Evolutionary conservation across 2,113 vertebrate species (phyloP), one percentile per base, ranked within the genome.

Genomic region (Hepsetus odoe): DNA sequence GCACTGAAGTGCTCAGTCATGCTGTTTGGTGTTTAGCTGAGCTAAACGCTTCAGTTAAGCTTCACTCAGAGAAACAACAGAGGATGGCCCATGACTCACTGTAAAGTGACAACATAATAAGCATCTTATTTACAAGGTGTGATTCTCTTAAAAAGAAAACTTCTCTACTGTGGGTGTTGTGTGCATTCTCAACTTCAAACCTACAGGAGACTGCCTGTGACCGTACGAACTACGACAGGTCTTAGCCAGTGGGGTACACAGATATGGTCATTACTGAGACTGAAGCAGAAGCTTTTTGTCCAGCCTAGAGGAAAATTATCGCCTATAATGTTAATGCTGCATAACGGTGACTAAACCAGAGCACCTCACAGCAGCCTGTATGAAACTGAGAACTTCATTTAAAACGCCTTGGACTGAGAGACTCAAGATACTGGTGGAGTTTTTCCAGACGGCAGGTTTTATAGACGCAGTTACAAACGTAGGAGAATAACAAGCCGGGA

Each of bases 81-180:
- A 32, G 38, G 32, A 20, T 38, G 32, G 32, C 30, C 61, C 12
- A 22, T 65, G 61, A 38, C 32, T 65, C 61, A 65, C 61, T 1
- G 8, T 8, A 33, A 35, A 65, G 61, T 22, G 61, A n/a, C 22
- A 38, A 3, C 61, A n/a, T 65, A 65, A 65, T n/a, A 12, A 65
- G 32, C 33, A 22, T 65, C 61, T 65, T n/a, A 32, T 65, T 38
- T 22, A 38, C 35, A n/a, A 35, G 38, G 32, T 55, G 20, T 38
- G 33, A 20, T 38, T 65, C 32, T 65, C 32, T 65, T n/a, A n/a
- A 38, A 65, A 38, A 65, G 61, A 33, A 38, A 38, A 18, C 59
- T 33, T 62, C 59, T 61, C 59, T 35, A 35, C 20, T 65, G 61
- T 35, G 20, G 32, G 61, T 38, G 61, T 3, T 38, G 61, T 33